Base-by-base conservation (phyloP, 2,888 invertebrate species). In the Lobophora halterata region DNA sequence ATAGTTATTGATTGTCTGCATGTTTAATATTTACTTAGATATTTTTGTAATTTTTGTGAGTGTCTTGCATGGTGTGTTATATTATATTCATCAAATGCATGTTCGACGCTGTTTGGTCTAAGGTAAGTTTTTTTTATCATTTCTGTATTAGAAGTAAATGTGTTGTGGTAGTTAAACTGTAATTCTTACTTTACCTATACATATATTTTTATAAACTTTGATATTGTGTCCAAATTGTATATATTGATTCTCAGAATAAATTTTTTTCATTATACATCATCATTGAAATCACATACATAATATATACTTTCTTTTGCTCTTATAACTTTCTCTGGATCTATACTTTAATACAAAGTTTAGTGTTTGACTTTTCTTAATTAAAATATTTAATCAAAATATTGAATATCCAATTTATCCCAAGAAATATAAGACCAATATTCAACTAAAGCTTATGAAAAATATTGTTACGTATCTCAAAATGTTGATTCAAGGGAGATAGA, bases 41-140 rank as follows among this genome's bases (percentile, higher is more conserved):
- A 10, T 14, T 17, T 31, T 5, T 13, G 9, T 28, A 1, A 19
- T 3, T 28, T 25, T 14, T 9, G 14, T 17, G 3, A 3, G n/a
- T 26, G 24, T 41, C 5, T 23, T 36, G 47, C 43, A 46, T 46
- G 43, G 17, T 12, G 24, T 19, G 31, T 11, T 21, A 16, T 3
- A 2, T 12, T 24, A 25, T 21, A n/a, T 14, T 8, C 7, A 5
- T 21, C 14, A 18, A 26, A 26, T 36, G 49, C 49, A 44, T 49
- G 49, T 5, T 16, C 18, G n/a, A n/a, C n/a, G n/a, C 14, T 20
- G 23, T 28, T 21, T 25, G 23, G 20, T 23, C 13, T 4, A 39
- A 31, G 34, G 39, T 45, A 28, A 45, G 34, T 16, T 16, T 4
- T 17, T 29, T 17, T 24, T 36, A 23, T 24, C 5, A 21, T n/a